phyloP scores from a whole-genome alignment of 2,888 invertebrate genomes.

The Tiphia femorata region DNA sequence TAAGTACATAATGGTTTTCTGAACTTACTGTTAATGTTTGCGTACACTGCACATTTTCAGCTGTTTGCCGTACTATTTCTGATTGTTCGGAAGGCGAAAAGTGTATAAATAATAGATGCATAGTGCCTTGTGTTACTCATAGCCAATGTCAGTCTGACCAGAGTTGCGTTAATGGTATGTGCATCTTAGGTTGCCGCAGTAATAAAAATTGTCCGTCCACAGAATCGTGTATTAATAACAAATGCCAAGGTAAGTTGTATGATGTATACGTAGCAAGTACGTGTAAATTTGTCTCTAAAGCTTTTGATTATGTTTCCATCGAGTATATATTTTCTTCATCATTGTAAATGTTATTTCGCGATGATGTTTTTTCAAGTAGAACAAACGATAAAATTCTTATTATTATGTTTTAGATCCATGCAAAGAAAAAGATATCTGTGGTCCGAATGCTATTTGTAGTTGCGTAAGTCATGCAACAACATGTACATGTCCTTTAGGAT shows the following conservation, averaged over 20 bases:
- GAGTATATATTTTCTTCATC: neutral
- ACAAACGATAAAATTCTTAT: too few species aligned
- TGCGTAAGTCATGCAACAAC: constrained; percentile 80
- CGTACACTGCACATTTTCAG: constrained; percentile 19
- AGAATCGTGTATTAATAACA: constrained; percentile 86
- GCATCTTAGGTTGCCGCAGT: constrained; percentile 86
- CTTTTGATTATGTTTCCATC: neutral
- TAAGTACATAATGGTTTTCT: too few species aligned
- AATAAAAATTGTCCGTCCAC: constrained; percentile 83
- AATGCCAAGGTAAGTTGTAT: constrained; percentile 74
- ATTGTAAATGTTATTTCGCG: too few species aligned
- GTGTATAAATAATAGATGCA: constrained; percentile 84
- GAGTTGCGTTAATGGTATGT: constrained; percentile 85
- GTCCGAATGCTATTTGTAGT: constrained; percentile 86
- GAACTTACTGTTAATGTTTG: too few species aligned
- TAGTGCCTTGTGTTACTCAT: constrained; percentile 84
- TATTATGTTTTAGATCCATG: constrained; percentile 78
- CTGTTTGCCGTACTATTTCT: constrained; percentile 79
- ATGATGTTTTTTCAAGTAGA: too few species aligned
- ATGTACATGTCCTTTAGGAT: constrained; percentile 87
- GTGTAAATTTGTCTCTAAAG: too few species aligned
- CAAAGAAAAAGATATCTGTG: constrained; percentile 80
- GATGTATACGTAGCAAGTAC: too few species aligned
- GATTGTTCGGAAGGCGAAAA: constrained; percentile 86
- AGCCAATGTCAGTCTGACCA: constrained; percentile 84